Evolutionary conservation across 37 sponge, comb jelly and placozoan species (phyloP).

Genomic region (Hexactinellida sp.): DNA sequence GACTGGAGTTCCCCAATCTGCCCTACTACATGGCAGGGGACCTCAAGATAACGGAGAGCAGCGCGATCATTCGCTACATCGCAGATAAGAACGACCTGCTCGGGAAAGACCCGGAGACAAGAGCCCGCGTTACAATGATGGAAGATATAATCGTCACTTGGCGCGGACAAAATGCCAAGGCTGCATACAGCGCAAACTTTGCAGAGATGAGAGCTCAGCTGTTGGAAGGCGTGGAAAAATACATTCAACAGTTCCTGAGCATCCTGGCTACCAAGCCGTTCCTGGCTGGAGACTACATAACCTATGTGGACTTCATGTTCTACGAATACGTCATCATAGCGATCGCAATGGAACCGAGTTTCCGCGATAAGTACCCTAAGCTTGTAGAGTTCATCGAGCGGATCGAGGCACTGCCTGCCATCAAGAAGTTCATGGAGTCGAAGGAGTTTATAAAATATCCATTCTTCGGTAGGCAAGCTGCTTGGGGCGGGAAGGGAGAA

Average conservation of each 20-base stretch:
- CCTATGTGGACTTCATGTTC: constrained; percentile 51
- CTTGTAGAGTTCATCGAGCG: not conserved
- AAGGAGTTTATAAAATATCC: constrained; percentile 35
- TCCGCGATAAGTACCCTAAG: not conserved
- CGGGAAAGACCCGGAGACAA: not conserved
- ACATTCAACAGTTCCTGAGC: not conserved
- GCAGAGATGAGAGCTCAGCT: not conserved
- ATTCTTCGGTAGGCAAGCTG: constrained; percentile 35
- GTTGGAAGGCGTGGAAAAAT: not conserved
- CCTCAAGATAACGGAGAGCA: constrained; percentile 59
- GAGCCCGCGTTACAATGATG: not conserved
- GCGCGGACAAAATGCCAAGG: not conserved
- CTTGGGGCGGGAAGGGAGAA: constrained; percentile 20
- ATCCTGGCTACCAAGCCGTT: not conserved
- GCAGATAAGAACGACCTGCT: not conserved
- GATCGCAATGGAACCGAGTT: not conserved
- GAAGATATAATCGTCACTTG: not conserved
- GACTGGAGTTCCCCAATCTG: constrained; percentile 68
- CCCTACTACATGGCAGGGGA: constrained; percentile 86
- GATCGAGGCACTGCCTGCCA: constrained; percentile 54
- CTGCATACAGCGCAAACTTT: not conserved
- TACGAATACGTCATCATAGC: constrained; percentile 31
- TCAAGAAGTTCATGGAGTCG: constrained; percentile 64
- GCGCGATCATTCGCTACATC: constrained; percentile 38
- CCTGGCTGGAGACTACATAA: constrained; percentile 25